Conservation (phyloP, 2,888 invertebrate species). For the Teinopalpus imperialis region DNA sequence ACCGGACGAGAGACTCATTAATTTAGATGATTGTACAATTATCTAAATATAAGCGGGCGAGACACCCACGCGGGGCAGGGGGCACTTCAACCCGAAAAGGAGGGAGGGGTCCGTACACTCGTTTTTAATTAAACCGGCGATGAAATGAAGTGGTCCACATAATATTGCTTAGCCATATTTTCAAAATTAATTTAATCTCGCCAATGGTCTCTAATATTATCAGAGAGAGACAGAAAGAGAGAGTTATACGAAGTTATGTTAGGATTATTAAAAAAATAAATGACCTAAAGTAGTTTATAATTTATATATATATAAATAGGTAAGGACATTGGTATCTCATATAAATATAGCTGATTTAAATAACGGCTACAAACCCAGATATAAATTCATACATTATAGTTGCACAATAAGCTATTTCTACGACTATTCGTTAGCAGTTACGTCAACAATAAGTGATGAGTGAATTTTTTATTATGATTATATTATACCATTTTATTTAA, state of each 20-base stretch:
- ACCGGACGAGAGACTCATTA: conserved; percentile 81
- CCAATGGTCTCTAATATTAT: conserved; percentile 17
- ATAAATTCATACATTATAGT: too few species aligned
- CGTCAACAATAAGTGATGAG: too few species aligned
- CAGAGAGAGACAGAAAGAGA: conserved; percentile 7
- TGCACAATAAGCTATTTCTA: too few species aligned
- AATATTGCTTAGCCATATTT: conserved; percentile 82
- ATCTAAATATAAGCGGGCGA: conserved; percentile 82
- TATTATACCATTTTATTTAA: too few species aligned
- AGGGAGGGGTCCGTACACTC: conserved; percentile 78
- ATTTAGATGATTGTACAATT: conserved; percentile 83
- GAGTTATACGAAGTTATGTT: conserved; percentile 16
- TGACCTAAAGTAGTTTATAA: too few species aligned
- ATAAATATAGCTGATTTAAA: conserved; percentile 11
- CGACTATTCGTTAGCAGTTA: too few species aligned
- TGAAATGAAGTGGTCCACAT: conserved; percentile 82
- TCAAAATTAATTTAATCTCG: conserved; percentile 75
- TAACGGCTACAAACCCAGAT: too few species aligned
- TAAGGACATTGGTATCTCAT: too few species aligned
- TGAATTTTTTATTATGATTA: too few species aligned
- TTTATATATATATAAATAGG: too few species aligned
- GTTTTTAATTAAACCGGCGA: conserved; percentile 82
- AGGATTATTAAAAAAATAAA: conserved; percentile 33
- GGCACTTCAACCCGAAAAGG: conserved; percentile 75
- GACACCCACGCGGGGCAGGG: conserved; percentile 72